Evolutionary conservation across 2,797 vertebrate species (phyloP).

Genomic region (Philypnodon macrostomus): DNA sequence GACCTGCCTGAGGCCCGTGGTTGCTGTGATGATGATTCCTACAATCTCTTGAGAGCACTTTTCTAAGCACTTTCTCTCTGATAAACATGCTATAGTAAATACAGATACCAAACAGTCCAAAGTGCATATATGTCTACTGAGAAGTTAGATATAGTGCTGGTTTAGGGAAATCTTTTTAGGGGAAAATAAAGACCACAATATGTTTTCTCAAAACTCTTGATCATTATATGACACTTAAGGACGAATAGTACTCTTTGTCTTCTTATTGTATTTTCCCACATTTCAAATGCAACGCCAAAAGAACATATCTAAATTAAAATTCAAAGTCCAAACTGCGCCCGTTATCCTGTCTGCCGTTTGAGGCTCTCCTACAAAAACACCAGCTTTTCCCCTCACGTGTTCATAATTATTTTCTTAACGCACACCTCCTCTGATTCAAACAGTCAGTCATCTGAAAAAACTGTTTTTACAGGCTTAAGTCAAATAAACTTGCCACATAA

Average conservation of each 20-base stretch:
- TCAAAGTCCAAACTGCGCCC: constrained; percentile 16
- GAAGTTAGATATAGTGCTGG: too few relatives aligned
- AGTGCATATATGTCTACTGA: too few relatives aligned
- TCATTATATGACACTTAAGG: not conserved
- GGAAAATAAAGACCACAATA: too few relatives aligned
- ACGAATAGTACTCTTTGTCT: constrained; percentile 8
- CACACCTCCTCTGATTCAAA: constrained; percentile 50
- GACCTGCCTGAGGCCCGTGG: too few relatives aligned
- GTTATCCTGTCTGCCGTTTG: constrained; percentile 15
- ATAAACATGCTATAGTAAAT: too few relatives aligned
- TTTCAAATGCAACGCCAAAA: constrained; percentile 54
- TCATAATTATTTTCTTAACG: constrained; percentile 52
- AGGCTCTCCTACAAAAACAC: constrained; percentile 49
- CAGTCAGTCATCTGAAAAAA: constrained; percentile 43
- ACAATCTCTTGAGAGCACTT: too few relatives aligned
- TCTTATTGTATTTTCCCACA: constrained; percentile 52
- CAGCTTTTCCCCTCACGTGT: constrained; percentile 44
- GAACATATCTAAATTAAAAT: constrained; percentile 41
- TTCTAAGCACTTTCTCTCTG: too few relatives aligned
- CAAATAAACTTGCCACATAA: constrained; percentile 56
- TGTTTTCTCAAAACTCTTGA: too few relatives aligned
- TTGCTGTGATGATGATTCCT: too few relatives aligned
- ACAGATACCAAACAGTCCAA: too few relatives aligned
- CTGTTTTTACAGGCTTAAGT: constrained; percentile 55
- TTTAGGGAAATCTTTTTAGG: too few relatives aligned